Conservation (phyloP, 2,888 invertebrate genomes). For the Cryptops parisi region DNA sequence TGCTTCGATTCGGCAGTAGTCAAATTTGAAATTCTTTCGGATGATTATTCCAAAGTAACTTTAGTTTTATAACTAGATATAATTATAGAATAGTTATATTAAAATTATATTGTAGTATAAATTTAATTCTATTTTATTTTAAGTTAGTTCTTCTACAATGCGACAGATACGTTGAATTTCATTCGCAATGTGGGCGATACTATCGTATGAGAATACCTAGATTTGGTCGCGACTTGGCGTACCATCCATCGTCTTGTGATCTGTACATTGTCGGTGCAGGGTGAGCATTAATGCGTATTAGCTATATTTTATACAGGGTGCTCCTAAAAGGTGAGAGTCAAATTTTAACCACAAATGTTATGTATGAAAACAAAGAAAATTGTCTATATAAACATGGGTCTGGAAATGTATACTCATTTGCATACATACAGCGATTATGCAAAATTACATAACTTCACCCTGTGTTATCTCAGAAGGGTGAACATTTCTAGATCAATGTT, state of each 20-base stretch:
- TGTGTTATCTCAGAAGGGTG: no score
- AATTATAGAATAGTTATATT: conserved; percentile 2
- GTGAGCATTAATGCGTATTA: conserved; percentile 40
- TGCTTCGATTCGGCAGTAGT: conserved; percentile 94
- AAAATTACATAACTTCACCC: no score
- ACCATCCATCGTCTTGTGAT: conserved; percentile 79
- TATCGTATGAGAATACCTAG: conserved; percentile 82
- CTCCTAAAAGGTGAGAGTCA: no score
- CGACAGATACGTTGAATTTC: conserved; percentile 88
- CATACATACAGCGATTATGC: no score
- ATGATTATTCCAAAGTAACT: conserved; percentile 84
- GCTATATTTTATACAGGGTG: no score
- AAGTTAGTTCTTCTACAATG: conserved; percentile 78
- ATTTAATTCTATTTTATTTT: conserved; percentile 23
- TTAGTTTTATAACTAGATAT: conserved; percentile 10
- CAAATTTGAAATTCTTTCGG: conserved; percentile 80
- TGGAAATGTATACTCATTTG: no score
- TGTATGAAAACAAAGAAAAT: no score
- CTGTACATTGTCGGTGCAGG: conserved; percentile 77
- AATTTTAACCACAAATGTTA: no score
- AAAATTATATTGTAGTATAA: not conserved
- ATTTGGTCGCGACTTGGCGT: conserved; percentile 86
- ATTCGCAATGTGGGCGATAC: conserved; percentile 83
- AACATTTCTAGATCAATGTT: no score
- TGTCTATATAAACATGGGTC: no score